Evolutionary conservation across 2,113 vertebrate species (phyloP), one percentile per base, ranked within the genome.

Genomic region (Nothoprocta pentlandii): DNA sequence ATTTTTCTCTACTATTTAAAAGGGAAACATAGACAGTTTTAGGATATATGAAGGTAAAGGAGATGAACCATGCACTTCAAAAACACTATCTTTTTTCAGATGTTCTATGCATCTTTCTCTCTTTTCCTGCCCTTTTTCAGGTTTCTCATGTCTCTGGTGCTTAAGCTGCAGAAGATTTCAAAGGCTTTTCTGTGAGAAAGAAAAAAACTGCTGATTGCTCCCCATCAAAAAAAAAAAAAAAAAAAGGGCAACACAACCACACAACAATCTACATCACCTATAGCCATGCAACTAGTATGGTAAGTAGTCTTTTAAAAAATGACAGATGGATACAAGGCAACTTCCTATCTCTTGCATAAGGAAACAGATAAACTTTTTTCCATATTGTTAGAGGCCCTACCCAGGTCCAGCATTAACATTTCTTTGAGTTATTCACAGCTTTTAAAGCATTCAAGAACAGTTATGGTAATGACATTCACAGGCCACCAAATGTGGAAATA

Each of bases 401-500:
- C 42, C 7, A 44, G 2, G 12, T 42, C 34, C n/a, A 23, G 30
- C 51, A 30, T 22, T 39, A 32, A 78, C 19, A 17, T 71, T 83
- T 75, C 22, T 93, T 26, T 74, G 36, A 74, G 20, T 1, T 68
- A 23, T 61, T 70, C 11, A 32, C 25, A 75, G 41, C 30, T 30
- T 81, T 80, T 63, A 80, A 80, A 30, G 28, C 8, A 6, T 39
- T 80, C 6, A 68, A 14, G 41, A 16, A 53, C 58, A 49, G 3
- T 7, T n/a, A 28, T 39, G 42, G 32, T 68, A 49, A n/a, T 44
- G 47, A 73, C 28, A 5, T 73, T 22, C 67, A 34, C 0, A 0
- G 23, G 36, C 10, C 13, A 53, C 58, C 17, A 39, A 56, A 76
- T 21, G 12, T 76, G 26, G 41, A 81, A 93, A 89, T 41, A 88